A percentile compares a stretch with the other conserved stretches of the same genome.
These are phyloP conservation scores for Halictus rubicundus DNA, from an alignment of 1,140 invertebrate genomes.

Conservation along the genomic window DNA sequence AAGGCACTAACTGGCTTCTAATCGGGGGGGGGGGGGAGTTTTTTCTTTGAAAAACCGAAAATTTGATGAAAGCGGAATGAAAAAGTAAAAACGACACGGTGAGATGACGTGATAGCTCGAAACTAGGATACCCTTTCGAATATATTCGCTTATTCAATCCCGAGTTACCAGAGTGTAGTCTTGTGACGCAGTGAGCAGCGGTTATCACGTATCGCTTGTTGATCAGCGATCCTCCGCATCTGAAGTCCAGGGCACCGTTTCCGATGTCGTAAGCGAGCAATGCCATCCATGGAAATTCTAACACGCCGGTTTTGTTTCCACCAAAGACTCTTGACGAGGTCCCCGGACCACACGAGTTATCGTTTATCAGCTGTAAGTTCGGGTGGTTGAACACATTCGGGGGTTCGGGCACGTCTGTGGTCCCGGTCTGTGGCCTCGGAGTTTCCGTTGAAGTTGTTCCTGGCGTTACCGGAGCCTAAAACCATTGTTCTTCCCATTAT, in stretches of 20 bases:
- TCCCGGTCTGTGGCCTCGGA: rapidly evolving
- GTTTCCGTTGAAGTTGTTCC: not conserved
- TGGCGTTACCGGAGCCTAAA: not conserved
- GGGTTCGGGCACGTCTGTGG: constrained; percentile 42
- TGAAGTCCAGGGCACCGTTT: constrained; percentile 77
- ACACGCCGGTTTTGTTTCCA: constrained; percentile 82
- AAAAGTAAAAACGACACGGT: no score
- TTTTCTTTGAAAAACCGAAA: no score
- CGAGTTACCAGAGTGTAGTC: constrained; percentile 67
- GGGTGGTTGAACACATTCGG: constrained; percentile 81
- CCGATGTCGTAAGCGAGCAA: constrained; percentile 81
- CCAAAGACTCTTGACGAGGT: constrained; percentile 79
- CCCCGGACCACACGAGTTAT: constrained; percentile 73
- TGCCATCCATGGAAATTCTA: constrained; percentile 86
- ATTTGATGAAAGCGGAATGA: no score
- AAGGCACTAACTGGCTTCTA: no score
- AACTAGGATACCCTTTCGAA: no score
- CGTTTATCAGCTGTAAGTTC: constrained; percentile 80
- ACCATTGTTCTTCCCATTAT: not conserved
- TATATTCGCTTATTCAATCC: not conserved
- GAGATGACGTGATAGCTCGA: no score
- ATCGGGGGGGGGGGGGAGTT: no score
- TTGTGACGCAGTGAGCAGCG: constrained; percentile 85
- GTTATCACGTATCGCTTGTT: constrained; percentile 85
- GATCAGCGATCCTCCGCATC: constrained; percentile 86